Base-by-base conservation (phyloP, 2,113 vertebrate species). In the Bagarius yarrelli region DNA sequence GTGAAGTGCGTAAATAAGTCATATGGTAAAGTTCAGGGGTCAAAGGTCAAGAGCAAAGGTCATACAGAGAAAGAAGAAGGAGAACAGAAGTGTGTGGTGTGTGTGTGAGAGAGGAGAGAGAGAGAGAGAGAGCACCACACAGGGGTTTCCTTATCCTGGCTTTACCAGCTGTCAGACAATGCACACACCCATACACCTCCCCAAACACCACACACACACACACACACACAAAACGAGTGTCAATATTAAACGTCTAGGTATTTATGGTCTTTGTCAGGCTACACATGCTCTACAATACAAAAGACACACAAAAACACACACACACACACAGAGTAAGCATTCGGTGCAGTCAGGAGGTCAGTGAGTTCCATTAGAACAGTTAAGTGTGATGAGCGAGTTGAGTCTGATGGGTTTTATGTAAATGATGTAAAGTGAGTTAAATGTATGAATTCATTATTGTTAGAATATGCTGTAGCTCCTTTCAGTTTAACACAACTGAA, bases 1-100 rank as follows among this genome's bases (percentile, higher is more conserved):
- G 40, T 52, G 5, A 27, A 61, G n/a, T 72, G 30, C 34, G 57
- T 70, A 36, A 21, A 61, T 83, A 56, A 60, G 97, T 95, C 92
- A 98, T 93, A 8, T 47, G 9, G 1, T 1, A 47, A 11, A 8
- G 44, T 6, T 47, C 9, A 97, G 93, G 86, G 96, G 96, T 87
- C 96, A 98, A 93, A 98, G 94, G 90, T 97, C 97, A 80, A 52
- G 86, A 96, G 97, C 61, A 98, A 95, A 13, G 96, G 96, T 94
- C 98, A 98, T 95, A 95, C 94, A 97, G 87, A 91, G 96, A 96
- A 92, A 99, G 94, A 94, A 98, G 97, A 12, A 55, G 13, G 13
- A 13, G 30, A 25, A 36, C 16, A 55, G 4, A 23, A 66, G 63
- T 25, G 56, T 60, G 75, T 52, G 40, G n/a, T 60, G 56, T 27